phyloP scores from a whole-genome alignment of 2,888 invertebrate species.

The Dioctria rufipes region DNA sequence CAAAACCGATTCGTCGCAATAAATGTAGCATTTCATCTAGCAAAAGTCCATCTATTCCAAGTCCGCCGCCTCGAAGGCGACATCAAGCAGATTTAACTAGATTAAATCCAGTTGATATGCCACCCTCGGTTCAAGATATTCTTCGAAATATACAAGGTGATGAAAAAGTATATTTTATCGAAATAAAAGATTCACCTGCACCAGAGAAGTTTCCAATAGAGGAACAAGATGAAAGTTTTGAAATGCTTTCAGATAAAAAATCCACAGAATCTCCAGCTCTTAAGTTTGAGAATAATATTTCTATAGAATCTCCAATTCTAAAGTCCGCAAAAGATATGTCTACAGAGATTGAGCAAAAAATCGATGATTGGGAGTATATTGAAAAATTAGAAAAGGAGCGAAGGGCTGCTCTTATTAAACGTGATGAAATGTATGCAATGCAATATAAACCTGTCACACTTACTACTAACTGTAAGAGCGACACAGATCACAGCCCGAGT shows the following conservation, averaged over 20 bases:
- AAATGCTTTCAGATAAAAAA: not conserved
- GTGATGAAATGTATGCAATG: constrained; percentile 66
- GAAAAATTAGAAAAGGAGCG: constrained; percentile 68
- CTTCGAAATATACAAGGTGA: constrained; percentile 61
- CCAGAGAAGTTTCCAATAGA: constrained; percentile 41
- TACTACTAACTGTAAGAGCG: not conserved
- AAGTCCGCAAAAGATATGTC: not conserved
- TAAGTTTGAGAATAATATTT: not conserved
- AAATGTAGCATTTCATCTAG: constrained; percentile 68
- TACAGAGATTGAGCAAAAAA: not conserved
- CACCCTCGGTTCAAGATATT: constrained; percentile 69
- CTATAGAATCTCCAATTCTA: not conserved
- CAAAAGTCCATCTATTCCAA: constrained; percentile 64
- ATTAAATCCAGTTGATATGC: constrained; percentile 66
- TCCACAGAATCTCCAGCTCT: not conserved
- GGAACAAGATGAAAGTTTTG: constrained; percentile 1
- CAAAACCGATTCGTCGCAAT: constrained; percentile 64
- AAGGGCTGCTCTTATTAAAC: constrained; percentile 66
- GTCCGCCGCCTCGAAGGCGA: constrained; percentile 56
- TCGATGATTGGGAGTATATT: constrained; percentile 62
- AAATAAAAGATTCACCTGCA: constrained; percentile 9
- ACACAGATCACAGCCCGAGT: not conserved
- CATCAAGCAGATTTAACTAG: constrained; percentile 63
- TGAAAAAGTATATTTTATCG: constrained; percentile 23
- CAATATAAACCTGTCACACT: constrained; percentile 58